Evolutionary conservation across 2,888 invertebrate genomes (phyloP).

Genomic region (Apoda limacodes): DNA sequence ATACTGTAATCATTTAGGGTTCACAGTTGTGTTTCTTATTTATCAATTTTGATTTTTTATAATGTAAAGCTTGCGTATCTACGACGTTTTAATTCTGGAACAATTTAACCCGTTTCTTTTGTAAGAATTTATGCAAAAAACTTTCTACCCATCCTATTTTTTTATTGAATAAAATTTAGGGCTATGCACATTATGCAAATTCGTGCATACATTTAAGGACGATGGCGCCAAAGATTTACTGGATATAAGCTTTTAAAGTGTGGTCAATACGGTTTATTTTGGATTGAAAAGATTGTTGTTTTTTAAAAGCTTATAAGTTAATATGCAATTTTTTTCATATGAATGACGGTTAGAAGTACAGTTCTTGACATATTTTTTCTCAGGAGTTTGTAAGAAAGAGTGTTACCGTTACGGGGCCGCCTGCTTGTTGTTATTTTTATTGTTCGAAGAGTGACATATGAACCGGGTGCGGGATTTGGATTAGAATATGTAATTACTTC

Average conservation of each 20-base stretch:
- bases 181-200: constrained; percentile 71
- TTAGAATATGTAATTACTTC: constrained; percentile 70
- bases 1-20: constrained; percentile 24
- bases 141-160: constrained; percentile 71
- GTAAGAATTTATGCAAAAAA: constrained; percentile 71
- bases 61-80: constrained; percentile 42
- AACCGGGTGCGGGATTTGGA: constrained; percentile 57
- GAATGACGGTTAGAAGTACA: constrained; percentile 34
- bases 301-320: constrained; percentile 46
- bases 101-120: constrained; percentile 68
- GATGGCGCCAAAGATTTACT: constrained; percentile 23
- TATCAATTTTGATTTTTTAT: constrained; percentile 34
- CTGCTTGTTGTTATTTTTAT: constrained; percentile 45
- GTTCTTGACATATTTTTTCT: constrained; percentile 62
- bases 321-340: constrained; percentile 55
- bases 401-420: constrained; percentile 57
- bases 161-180: constrained; percentile 70
- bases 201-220: constrained; percentile 65
- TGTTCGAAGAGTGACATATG: constrained; percentile 60
- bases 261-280: constrained; percentile 27
- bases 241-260: constrained; percentile 16
- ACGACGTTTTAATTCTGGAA: constrained; percentile 64
- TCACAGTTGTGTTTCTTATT: constrained; percentile 20
- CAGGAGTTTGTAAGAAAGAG: constrained; percentile 42
- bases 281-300: constrained; percentile 25